These are phyloP conservation scores for Macropodus opercularis DNA, from an alignment of 2,797 vertebrate genomes.

Conservation along the genomic window DNA sequence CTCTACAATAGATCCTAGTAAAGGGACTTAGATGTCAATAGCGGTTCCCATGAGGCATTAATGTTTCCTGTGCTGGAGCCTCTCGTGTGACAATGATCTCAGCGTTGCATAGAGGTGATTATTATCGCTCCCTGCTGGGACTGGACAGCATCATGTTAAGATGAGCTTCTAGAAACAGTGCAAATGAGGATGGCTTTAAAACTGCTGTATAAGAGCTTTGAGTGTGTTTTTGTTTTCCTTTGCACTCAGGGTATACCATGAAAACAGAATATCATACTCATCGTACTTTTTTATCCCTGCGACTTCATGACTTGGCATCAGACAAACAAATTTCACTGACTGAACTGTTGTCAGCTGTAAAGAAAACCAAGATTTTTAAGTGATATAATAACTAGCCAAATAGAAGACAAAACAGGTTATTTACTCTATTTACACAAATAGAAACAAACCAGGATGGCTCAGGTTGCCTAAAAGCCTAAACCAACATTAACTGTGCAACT, in stretches of 20 bases:
- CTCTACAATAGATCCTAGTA: conserved; percentile 24
- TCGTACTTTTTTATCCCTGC: too few species aligned
- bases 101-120: conserved; percentile 71
- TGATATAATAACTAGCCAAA: neutral
- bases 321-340: too few species aligned
- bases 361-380: too few species aligned
- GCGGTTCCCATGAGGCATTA: conserved; percentile 67
- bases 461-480: neutral
- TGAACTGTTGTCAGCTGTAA: too few species aligned
- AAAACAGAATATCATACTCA: neutral
- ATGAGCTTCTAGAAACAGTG: conserved; percentile 55
- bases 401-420: neutral
- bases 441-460: neutral
- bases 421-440: neutral
- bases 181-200: conserved; percentile 66
- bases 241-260: too few species aligned
- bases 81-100: conserved; percentile 52
- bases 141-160: conserved; percentile 53
- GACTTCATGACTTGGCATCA: neutral
- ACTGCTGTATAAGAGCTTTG: conserved; percentile 60
- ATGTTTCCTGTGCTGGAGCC: conserved; percentile 43
- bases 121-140: conserved; percentile 66
- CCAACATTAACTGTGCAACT: neutral
- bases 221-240: conserved; percentile 31
- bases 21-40: conserved; percentile 74